Percentiles rank a stretch among this genome's conserved stretches.
Conservation (phyloP, 2,888 invertebrate species). For the Podabrus alpinus region DNA sequence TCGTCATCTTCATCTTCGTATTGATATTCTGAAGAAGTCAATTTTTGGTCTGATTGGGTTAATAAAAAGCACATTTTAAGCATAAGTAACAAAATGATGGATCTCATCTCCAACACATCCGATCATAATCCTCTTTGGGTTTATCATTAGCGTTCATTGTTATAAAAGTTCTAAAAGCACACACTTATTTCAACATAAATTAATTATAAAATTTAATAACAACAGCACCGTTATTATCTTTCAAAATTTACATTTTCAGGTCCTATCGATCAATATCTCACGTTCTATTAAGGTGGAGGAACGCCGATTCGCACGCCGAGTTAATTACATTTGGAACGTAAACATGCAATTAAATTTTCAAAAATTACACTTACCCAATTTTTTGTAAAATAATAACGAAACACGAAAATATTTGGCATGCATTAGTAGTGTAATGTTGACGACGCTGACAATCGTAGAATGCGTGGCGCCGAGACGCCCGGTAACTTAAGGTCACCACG, state of each 20-base stretch:
- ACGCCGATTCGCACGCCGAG: background rate
- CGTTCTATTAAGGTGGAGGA: background rate
- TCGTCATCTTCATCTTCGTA: constrained; percentile 51
- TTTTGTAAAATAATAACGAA: background rate
- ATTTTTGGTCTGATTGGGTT: constrained; percentile 46
- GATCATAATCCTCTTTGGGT: constrained; percentile 42
- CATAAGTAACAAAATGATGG: constrained; percentile 46
- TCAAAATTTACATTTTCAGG: background rate
- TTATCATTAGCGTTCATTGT: constrained; percentile 48
- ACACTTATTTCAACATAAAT: background rate
- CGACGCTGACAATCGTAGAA: constrained; percentile 23
- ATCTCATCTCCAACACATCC: constrained; percentile 53
- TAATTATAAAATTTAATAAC: background rate
- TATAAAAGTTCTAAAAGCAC: constrained; percentile 17
- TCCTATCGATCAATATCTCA: background rate
- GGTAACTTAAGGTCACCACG: constrained; percentile 35
- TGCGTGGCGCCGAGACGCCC: constrained; percentile 34
- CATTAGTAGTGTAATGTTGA: constrained; percentile 8
- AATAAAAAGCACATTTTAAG: constrained; percentile 52
- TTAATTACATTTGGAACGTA: background rate
- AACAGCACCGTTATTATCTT: background rate
- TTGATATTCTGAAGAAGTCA: constrained; percentile 47
- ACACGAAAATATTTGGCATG: constrained; percentile 1
- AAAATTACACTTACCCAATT: constrained; percentile 3
- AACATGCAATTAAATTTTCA: background rate